phyloP scores from a whole-genome alignment of 2,113 vertebrate species.

The Rhadina sibilatrix region DNA sequence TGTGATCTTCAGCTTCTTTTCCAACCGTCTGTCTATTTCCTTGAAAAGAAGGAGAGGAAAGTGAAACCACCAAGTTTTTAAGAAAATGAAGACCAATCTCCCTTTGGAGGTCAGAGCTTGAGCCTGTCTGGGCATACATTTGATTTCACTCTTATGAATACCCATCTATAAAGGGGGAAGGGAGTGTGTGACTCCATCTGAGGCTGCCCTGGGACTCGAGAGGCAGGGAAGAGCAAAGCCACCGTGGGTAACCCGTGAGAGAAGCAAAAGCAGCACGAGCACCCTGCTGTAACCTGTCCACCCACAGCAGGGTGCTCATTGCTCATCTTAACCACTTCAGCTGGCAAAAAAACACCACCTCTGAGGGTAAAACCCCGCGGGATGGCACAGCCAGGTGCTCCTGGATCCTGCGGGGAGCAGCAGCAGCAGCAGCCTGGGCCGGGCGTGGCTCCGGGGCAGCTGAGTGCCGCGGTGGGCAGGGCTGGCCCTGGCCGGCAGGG shows the following conservation, averaged over 20 bases:
- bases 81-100: not conserved
- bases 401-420: not conserved
- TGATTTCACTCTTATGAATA: fast-evolving
- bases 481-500: not conserved
- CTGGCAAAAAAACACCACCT: not conserved
- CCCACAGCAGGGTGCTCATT: not conserved
- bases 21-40: constrained; percentile 97
- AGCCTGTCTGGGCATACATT: not conserved
- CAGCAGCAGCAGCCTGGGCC: fast-evolving
- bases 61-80: not conserved
- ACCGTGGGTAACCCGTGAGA: fast-evolving
- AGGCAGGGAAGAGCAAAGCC: not conserved
- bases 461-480: fast-evolving
- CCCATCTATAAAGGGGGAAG: fast-evolving
- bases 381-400: not conserved
- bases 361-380: fast-evolving
- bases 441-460: not conserved
- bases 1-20: constrained; percentile 93
- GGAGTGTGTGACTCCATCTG: fast-evolving
- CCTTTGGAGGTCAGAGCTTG: fast-evolving
- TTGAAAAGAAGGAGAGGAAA: constrained; percentile 60
- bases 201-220: not conserved
- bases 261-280: fast-evolving
- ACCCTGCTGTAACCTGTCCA: not conserved
- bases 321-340: not conserved